phyloP scores from a whole-genome alignment of 2,113 vertebrate genomes.

The Platysternon megacephalum region DNA sequence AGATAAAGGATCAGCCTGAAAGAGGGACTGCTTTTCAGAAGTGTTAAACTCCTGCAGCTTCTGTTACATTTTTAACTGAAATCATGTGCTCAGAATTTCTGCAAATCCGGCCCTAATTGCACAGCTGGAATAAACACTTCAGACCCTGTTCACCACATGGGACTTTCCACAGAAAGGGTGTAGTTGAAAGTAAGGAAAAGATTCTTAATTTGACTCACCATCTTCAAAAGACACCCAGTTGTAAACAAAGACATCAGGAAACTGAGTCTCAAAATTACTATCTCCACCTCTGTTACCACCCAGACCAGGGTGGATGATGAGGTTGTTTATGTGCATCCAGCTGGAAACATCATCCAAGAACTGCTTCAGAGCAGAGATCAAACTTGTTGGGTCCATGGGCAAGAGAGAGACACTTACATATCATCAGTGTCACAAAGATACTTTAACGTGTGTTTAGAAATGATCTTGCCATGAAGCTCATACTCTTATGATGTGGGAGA shows the following conservation, averaged over 20 bases:
- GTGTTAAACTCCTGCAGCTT: background rate
- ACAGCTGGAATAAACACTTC: background rate
- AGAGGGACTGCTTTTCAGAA: background rate
- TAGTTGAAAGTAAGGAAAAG: background rate
- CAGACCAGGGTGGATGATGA: background rate
- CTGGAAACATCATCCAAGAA: background rate
- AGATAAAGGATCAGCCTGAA: background rate
- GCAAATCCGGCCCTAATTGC: background rate
- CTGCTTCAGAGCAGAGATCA: background rate
- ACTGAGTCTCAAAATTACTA: background rate
- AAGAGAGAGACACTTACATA: background rate
- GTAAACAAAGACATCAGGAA: background rate
- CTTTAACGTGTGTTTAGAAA: background rate
- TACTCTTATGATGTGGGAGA: accelerated
- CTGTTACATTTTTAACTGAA: no score
- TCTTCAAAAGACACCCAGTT: background rate
- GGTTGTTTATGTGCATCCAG: background rate
- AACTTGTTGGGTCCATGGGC: background rate
- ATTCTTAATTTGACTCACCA: conserved; percentile 14
- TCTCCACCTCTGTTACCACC: background rate
- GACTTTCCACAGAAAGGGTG: background rate
- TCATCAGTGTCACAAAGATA: background rate
- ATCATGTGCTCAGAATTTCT: background rate
- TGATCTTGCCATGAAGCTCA: background rate
- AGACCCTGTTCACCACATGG: accelerated